Base-by-base conservation (phyloP, 2,888 invertebrate genomes). In the Eumerus sabulonum region DNA sequence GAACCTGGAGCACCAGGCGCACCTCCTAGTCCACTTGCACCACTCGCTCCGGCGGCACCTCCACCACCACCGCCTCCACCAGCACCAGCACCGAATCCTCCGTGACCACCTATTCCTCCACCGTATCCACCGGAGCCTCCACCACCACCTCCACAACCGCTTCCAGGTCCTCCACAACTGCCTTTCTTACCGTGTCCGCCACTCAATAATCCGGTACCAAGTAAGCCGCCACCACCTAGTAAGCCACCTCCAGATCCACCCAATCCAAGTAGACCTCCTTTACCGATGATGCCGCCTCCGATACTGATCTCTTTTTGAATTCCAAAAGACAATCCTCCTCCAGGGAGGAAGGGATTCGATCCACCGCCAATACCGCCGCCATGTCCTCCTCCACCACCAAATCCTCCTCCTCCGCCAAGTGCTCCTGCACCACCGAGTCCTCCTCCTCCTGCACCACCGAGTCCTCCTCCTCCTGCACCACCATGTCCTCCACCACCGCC, bases 341-440 rank as follows among this genome's bases (percentile, higher is more conserved):
- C 79, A 11, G 76, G 56, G 7, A 84, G 67, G 60, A 83, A 82
- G 9, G 83, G 82, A 79, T 83, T 83, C 11, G 40, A 64, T 18
- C 67, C 38, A 0, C 44, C 56, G 3, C 73, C 60, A 0, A 18
- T 51, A 18, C 14, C 45, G 17, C 47, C 66, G n/a, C 36, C 13
- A 27, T 18, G 2, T 40, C n/a, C 38, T 13, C 51, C 68, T 2
- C 51, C 44, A 1, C 50, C 59, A 12, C 27, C 27, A 27, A 27
- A 27, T 27, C 27, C 27, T 27, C 53, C 64, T 16, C 66, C 45
- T 9, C 56, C 57, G 13, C 57, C 57, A 19, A 16, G 17, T 11
- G 18, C 62, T 1, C 42, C 62, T 36, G 36, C 35, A 9, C n/a
- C 44, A 11, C 67, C 63, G 0, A 57, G 53, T 0, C 38, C 64